Evolutionary conservation across 2,888 invertebrate genomes (phyloP), one percentile per base, ranked within the genome.

Genomic region (Nowickia ferox): DNA sequence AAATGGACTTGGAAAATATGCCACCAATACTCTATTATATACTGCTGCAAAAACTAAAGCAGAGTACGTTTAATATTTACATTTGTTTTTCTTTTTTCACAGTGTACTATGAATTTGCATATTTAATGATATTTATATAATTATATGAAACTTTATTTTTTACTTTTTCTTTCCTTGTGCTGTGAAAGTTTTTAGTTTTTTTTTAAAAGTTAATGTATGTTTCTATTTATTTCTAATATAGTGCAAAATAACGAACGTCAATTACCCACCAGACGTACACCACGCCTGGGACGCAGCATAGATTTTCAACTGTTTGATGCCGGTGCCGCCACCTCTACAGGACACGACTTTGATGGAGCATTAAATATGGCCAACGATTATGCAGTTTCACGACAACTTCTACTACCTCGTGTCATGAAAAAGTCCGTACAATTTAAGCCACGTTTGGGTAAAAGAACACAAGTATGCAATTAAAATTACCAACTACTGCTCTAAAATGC

Each of bases 271-370:
- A 48, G 90, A 89, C 91, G 91, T 80, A 93, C 93, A 76, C 94
- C 94, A 84, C 92, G 94, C 87, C 91, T 94, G 83, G 94, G 94
- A 61, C 92, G 94, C 87, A 93, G 93, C 89, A 90, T 92, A 87
- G 92, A 92, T 89, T 90, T 91, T 88, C 91, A 90, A 87, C 89
- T 89, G 87, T 85, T 86, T 90, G 78, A 86, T 83, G 76, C 59
- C 17, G 78, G 65, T 69, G 75, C 78, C 17, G 63, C 46, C 42
- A 42, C 55, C n/a, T 44, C 63, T 44, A 17, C 71, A 48, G 51
- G 66, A 53, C 77, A 55, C 61, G 80, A 69, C 71, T 84, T 74
- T 69, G 75, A 81, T 66, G 84, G 80, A 68, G 87, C 69, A 87
- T 86, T 83, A 85, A 79, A 79, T 66, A 84, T 88, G 77, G 83